Evolutionary conservation across 1,140 invertebrate genomes (phyloP).

Genomic region (Andricus grossulariae): DNA sequence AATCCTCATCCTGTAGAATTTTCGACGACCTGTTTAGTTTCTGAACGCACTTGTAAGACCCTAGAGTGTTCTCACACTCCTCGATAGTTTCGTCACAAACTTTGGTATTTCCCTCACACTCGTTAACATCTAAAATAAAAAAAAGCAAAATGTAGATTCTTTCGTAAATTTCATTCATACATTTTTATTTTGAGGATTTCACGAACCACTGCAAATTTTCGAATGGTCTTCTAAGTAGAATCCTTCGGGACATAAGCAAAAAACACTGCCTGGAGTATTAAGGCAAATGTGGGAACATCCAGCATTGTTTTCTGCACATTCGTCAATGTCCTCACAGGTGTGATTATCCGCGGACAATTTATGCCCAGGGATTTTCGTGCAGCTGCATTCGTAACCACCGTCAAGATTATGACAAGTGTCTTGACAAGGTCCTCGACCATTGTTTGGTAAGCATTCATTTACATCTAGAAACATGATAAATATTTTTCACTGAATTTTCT

Average conservation of each 20-base stretch:
- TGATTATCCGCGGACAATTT: constrained; percentile 78
- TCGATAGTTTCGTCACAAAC: constrained; percentile 44
- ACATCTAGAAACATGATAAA: constrained; percentile 71
- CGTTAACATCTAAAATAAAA: constrained; percentile 80
- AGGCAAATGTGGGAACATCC: constrained; percentile 78
- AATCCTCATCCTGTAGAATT: constrained; percentile 64
- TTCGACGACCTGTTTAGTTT: constrained; percentile 62
- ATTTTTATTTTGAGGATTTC: background rate
- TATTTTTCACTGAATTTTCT: background rate
- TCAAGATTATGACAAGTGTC: constrained; percentile 80
- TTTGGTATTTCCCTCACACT: constrained; percentile 76
- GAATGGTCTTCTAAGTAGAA: constrained; percentile 75
- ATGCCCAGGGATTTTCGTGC: constrained; percentile 78
- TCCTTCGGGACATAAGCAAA: constrained; percentile 80
- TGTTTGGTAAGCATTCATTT: constrained; percentile 79
- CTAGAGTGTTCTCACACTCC: constrained; percentile 79
- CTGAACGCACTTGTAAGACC: constrained; percentile 76
- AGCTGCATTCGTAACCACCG: constrained; percentile 80
- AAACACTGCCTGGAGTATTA: constrained; percentile 79
- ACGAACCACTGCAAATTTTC: constrained; percentile 75
- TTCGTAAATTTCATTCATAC: background rate
- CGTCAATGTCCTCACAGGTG: constrained; percentile 79
- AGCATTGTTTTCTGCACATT: constrained; percentile 78
- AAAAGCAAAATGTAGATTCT: background rate
- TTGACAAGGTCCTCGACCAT: constrained; percentile 83